Evolutionary conservation across 2,797 vertebrate genomes (phyloP).

Genomic region (Tinamus major): DNA sequence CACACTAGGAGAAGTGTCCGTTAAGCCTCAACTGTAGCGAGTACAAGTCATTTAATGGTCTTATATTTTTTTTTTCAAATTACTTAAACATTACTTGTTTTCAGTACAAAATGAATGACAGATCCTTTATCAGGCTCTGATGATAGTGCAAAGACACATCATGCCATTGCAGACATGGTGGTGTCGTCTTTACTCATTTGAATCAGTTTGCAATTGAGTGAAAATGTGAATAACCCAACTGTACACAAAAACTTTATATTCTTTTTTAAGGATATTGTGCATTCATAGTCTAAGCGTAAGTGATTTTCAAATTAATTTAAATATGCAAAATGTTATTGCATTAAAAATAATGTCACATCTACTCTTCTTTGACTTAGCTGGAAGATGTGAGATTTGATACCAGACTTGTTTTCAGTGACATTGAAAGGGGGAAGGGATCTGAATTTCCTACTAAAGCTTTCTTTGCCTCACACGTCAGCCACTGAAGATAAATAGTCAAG

Average conservation of each 20-base stretch:
- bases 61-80: not conserved
- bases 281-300: not conserved
- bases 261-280: not conserved
- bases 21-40: not conserved
- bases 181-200: not conserved
- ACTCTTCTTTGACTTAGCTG: not conserved
- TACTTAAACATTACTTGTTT: not conserved
- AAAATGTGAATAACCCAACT: not conserved
- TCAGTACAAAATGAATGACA: not conserved
- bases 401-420: not conserved
- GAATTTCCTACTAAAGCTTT: not conserved
- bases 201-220: not conserved
- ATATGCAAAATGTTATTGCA: not conserved
- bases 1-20: not conserved
- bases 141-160: not conserved
- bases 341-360: not conserved
- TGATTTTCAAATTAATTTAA: slow-evolving; percentile 1
- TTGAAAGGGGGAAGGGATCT: not conserved
- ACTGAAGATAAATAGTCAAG: not conserved
- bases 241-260: not conserved
- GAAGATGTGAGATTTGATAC: not conserved
- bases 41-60: not conserved
- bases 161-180: not conserved
- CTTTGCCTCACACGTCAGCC: not conserved
- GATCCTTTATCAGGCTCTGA: not conserved